Evolutionary conservation across 2,113 vertebrate genomes (phyloP), one percentile per base, ranked within the genome.

Genomic region (Carassius carassius): DNA sequence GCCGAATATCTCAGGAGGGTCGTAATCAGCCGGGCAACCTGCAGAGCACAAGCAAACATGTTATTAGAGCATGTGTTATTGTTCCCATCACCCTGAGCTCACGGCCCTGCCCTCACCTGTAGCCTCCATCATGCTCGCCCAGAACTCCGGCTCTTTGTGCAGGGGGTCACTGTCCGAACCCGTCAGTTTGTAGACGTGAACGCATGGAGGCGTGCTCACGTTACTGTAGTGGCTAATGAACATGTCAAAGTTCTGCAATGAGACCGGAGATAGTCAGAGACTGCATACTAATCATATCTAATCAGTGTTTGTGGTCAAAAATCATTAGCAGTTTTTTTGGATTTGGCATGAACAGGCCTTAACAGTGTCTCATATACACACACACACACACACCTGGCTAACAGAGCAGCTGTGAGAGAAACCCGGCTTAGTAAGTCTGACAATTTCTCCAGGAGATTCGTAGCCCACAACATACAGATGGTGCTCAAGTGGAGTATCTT

Each of bases 121-220:
- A 0, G 97, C 96, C 88, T 99, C 98, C 98, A 99, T 99, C 97
- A 99, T 97, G 92, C 97, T 99, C 85, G 97, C 97, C 97, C 98
- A 99, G 85, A 99, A 98, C 56, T 96, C 97, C 0, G 98, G 97
- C 65, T 96, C 96, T 90, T 96, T 95, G 93, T 97, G 96, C 49
- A 98, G 92, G 0, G 96, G 96, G 90, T 98, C 96, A 0, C 94
- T 94, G 0, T 97, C 96, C 0, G 95, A 88, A 86, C 96, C 95
- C 0, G 90, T 95, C 91, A 99, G 95, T 90, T 97, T 99, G 93
- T 98, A 99, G 87, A 99, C 95, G 0, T 99, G 98, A 87, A 99
- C 98, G 0, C 97, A 98, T 10, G 98, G 97, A 0, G 97, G 96
- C 0, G 96, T 97, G 91, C 96, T 95, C 88, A 99, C 98, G 0